Base-by-base conservation (phyloP, 2,113 vertebrate genomes). In the Mystacornis crossleyi region DNA sequence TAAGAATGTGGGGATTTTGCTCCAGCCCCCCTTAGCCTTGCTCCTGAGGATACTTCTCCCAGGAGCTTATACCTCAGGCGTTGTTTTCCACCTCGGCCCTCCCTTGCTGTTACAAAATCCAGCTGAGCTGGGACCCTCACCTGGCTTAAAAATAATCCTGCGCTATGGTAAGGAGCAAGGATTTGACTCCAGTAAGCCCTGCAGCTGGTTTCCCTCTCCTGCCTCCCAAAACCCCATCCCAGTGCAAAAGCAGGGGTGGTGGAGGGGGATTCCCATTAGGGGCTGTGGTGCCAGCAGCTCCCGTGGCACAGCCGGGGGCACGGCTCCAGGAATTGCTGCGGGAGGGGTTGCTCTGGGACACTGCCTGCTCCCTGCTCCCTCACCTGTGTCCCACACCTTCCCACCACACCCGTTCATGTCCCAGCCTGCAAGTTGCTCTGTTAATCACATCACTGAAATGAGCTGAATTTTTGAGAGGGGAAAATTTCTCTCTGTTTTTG, bases 271-370 rank as follows among this genome's bases (percentile, higher is more conserved):
- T 19, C 12, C 28, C 1, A 4, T 1, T 1, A 20, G 67, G 51
- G 61, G 23, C 45, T 75, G 82, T 0, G 1, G 60, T 62, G 77
- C n/a, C 36, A 23, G 23, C 0, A 0, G 55, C 10, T 48, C 33
- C 61, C 33, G 10, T 1, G 25, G 4, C 23, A 2, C 42, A 8
- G 47, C 40, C 2, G 0, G 43, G 21, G 47, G 33, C 72, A 42
- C 1, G 0, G 70, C 60, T 73, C 17, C 42, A 42, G 33, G 33
- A 6, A 23, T 40, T 51, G 48, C 72, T 84, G 64, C 58, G 34
- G 67, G 18, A 50, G 34, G 72, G 13, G 43, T 84, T 60, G 54
- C 29, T 26, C 2, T 0, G 1, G 50, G 13, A 12, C 40, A 42
- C 12, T 13, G 18, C 21, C 80, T 40, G 28, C 57, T 57, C 23